These are phyloP conservation scores for Lemur catta DNA, from an alignment of 2,797 vertebrate species.

Conservation along the genomic window DNA sequence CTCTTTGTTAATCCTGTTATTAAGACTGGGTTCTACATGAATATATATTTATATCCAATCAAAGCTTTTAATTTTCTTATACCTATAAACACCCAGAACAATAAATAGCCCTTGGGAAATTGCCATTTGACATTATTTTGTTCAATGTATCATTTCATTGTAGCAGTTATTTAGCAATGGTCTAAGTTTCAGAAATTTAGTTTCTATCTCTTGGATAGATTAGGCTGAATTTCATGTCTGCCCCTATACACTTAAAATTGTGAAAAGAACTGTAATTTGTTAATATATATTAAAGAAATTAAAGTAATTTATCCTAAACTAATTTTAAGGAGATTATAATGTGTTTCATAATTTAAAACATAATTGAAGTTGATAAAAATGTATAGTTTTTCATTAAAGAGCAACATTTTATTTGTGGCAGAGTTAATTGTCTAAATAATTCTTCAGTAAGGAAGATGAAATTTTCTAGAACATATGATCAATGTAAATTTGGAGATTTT, in stretches of 20 bases:
- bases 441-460: neutral
- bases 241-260: neutral
- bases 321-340: neutral
- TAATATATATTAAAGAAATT: neutral
- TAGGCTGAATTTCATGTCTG: neutral
- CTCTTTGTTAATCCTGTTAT: slow-evolving; percentile 54
- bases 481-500: slow-evolving; percentile 37
- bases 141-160: neutral
- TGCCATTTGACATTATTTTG: neutral
- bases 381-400: slow-evolving; percentile 2
- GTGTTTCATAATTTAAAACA: neutral
- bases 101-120: slow-evolving; percentile 39
- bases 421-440: neutral
- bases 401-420: neutral
- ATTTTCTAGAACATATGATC: neutral
- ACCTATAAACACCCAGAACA: slow-evolving; percentile 48
- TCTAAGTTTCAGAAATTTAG: neutral
- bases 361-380: slow-evolving; percentile 2
- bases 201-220: neutral
- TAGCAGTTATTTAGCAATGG: neutral
- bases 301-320: neutral
- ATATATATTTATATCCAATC: slow-evolving; percentile 32
- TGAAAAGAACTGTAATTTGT: slow-evolving; percentile 9
- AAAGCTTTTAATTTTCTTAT: neutral
- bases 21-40: slow-evolving; percentile 31